These are phyloP conservation scores for Martes martes DNA, from an alignment of 2,113 vertebrate genomes.

Conservation along the genomic window DNA sequence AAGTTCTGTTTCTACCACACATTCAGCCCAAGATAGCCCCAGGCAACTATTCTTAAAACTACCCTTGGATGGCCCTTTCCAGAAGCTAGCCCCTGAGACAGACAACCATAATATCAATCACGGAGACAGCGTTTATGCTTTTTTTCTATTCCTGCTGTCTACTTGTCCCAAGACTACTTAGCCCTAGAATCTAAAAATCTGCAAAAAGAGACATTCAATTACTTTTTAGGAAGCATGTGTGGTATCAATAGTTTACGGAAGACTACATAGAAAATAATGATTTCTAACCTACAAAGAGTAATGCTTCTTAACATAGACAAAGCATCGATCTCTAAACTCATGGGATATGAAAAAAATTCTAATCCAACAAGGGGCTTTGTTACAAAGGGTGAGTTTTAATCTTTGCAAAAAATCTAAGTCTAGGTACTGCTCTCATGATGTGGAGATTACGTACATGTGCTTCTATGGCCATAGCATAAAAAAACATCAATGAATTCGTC, in stretches of 20 bases:
- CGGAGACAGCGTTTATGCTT: not conserved
- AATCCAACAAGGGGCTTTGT: constrained; percentile 81
- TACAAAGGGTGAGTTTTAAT: constrained; percentile 80
- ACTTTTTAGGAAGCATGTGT: constrained; percentile 20
- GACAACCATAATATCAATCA: not conserved
- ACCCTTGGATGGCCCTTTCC: constrained; percentile 28
- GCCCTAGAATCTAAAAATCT: not conserved
- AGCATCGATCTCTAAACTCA: constrained; percentile 75
- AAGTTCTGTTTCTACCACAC: constrained; percentile 22
- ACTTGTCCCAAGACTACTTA: not conserved
- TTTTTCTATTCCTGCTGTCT: not conserved
- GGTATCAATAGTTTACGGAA: not conserved
- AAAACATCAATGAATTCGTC: not conserved
- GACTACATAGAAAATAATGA: constrained; percentile 14
- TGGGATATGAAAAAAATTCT: constrained; percentile 79
- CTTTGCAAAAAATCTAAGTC: constrained; percentile 75
- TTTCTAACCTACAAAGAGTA: constrained; percentile 32
- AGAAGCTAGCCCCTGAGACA: not conserved
- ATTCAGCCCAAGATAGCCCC: constrained; percentile 40
- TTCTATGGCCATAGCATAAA: not conserved
- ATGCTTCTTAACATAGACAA: constrained; percentile 39
- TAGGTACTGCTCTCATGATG: constrained; percentile 57
- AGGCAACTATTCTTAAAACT: constrained; percentile 54
- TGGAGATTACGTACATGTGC: constrained; percentile 76
- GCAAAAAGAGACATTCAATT: not conserved